Evolutionary conservation across 2,113 vertebrate species (phyloP).

Genomic region (Podiceps cristatus): DNA sequence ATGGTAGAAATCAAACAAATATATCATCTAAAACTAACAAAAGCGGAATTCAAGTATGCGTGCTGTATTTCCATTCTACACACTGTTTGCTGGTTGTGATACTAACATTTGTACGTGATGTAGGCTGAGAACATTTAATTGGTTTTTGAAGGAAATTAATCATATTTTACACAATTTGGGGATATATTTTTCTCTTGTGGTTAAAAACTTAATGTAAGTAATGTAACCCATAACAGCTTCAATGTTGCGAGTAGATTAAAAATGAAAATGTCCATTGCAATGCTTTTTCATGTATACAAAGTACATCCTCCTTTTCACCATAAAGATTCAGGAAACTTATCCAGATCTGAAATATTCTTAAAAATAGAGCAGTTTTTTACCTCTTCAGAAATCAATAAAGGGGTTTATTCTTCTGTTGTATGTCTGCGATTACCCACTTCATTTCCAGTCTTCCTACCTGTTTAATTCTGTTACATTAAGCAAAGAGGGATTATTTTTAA

Average conservation of each 20-base stretch:
- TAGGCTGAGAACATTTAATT: not conserved
- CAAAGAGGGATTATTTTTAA: not conserved
- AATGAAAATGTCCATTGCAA: rapidly evolving
- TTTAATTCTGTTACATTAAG: not conserved
- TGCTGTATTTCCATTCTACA: not conserved
- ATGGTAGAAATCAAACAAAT: constrained; percentile 46
- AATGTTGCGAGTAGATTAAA: not conserved
- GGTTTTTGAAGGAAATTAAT: not conserved
- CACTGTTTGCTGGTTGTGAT: not conserved
- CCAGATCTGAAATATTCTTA: not conserved
- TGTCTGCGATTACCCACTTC: not conserved
- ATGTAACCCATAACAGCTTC: not conserved
- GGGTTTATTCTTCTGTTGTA: not conserved
- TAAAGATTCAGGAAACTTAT: not conserved
- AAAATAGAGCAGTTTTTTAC: not conserved
- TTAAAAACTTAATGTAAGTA: not conserved
- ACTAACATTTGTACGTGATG: not conserved
- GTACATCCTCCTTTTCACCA: not conserved
- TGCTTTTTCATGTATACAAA: not conserved
- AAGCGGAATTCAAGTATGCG: not conserved
- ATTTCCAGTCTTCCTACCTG: not conserved
- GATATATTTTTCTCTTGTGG: not conserved
- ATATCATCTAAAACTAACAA: not conserved
- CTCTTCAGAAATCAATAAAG: not conserved
- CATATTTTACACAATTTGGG: not conserved